Conservation (phyloP, 2,113 vertebrate species). For the Dicrurus megarhynchus region DNA sequence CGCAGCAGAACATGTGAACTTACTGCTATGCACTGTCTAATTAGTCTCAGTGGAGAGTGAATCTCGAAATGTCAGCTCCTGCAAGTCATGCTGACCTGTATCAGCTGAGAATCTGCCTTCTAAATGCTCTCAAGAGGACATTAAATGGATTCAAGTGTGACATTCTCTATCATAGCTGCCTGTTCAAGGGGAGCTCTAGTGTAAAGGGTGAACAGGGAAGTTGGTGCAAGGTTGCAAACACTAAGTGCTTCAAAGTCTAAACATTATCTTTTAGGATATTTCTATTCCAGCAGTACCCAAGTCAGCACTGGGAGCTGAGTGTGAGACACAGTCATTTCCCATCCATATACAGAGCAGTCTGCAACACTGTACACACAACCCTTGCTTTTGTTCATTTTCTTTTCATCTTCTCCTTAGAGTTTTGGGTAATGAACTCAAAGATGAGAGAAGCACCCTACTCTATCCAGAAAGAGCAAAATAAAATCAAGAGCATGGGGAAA, state of each 20-base stretch:
- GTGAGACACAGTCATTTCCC: background rate
- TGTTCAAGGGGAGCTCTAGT: background rate
- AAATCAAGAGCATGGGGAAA: background rate
- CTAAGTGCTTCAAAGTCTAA: background rate
- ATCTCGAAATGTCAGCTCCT: slow-evolving; percentile 18
- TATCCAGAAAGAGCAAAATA: background rate
- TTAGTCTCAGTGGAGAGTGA: background rate
- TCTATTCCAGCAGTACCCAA: background rate
- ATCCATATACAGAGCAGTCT: background rate
- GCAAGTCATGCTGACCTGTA: background rate
- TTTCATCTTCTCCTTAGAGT: background rate
- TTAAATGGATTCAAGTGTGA: background rate
- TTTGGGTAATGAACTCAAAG: background rate
- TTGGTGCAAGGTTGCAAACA: background rate
- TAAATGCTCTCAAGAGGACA: background rate
- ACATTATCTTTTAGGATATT: background rate
- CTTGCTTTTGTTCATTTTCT: background rate
- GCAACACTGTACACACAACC: background rate
- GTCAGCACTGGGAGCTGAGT: background rate
- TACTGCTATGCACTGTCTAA: background rate
- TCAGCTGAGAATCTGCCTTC: background rate
- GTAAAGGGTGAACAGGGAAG: background rate
- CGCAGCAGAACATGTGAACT: background rate
- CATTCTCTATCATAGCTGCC: background rate
- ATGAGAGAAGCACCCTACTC: background rate